Evolutionary conservation across 2,113 vertebrate species (phyloP).

Genomic region (Suricata suricatta): DNA sequence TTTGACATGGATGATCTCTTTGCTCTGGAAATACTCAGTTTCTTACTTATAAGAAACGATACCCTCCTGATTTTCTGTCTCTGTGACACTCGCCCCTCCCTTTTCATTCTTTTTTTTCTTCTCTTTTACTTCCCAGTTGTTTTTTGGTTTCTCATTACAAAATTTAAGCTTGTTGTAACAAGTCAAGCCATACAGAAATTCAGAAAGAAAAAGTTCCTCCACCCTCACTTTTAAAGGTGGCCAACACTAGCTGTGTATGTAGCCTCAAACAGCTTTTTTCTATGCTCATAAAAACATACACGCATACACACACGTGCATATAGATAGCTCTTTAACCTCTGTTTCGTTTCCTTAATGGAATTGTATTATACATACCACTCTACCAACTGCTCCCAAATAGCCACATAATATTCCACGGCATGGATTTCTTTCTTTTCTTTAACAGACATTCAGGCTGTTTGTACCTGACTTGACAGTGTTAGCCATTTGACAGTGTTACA

Average conservation of each 20-base stretch:
- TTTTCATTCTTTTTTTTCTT: constrained; percentile 4
- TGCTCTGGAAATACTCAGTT: background rate
- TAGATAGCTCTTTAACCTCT: constrained; percentile 51
- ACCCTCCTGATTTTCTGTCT: background rate
- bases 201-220: background rate
- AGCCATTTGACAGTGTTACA: background rate
- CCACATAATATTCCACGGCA: constrained; percentile 14
- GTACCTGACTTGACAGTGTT: background rate
- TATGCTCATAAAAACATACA: constrained; percentile 36
- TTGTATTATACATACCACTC: constrained; percentile 32
- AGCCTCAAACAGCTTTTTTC: background rate
- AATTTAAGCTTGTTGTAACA: constrained; percentile 24
- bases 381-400: constrained; percentile 52
- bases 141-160: constrained; percentile 25
- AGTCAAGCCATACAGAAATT: background rate
- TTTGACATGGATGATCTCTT: background rate
- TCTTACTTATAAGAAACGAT: background rate
- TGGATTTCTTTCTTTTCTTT: constrained; percentile 44
- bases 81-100: background rate
- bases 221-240: constrained; percentile 16
- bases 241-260: background rate
- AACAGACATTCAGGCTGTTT: background rate
- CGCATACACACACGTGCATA: constrained; percentile 4
- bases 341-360: constrained; percentile 49
- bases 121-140: background rate